Evolutionary conservation across 2,797 vertebrate species (phyloP), one percentile per base, ranked within the genome.

Genomic region (Pachyuromys duprasi): DNA sequence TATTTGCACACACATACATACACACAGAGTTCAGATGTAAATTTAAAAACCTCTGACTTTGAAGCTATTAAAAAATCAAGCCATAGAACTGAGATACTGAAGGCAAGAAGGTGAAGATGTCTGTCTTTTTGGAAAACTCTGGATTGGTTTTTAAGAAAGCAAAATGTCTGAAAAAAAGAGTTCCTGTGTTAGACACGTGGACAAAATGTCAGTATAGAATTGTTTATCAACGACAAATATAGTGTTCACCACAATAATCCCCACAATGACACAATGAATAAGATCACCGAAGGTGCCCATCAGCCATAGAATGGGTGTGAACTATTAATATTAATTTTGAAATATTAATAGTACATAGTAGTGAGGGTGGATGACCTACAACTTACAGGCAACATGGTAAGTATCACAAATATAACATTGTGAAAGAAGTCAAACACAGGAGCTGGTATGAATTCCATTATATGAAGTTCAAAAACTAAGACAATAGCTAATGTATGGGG

Each of bases 401-500:
- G 7, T 65, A 26, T 97, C 49, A 90, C 31, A 72, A 88, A 55
- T 4, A 79, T 3, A 76, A 24, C 60, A 45, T 8, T 24, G 33
- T 75, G 36, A 92, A 76, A 70, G 57, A 89, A 92, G 9, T 3
- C 13, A 82, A 36, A 28, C 12, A 6, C 18, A 76, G 45, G 74
- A 2, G 2, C 55, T 7, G 13, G 3, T 42, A 11, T 89, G 7
- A 60, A 3, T 84, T 96, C 57, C 60, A 67, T 76, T 90, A 36
- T 12, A 53, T n/a, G 53, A 83, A 93, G 11, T 88, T 94, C 24
- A 95, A 92, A 92, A 92, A 8, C 17, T 82, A 53, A 3, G 55
- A 60, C 90, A 82, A 65, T 72, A 33, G 60, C 42, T 55, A 39
- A 57, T 33, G 13, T 31, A 31, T 67, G 26, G 20, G 42, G 0